These are phyloP conservation scores for Boleophthalmus pectinirostris DNA, from an alignment of 2,113 vertebrate species.

Conservation along the genomic window DNA sequence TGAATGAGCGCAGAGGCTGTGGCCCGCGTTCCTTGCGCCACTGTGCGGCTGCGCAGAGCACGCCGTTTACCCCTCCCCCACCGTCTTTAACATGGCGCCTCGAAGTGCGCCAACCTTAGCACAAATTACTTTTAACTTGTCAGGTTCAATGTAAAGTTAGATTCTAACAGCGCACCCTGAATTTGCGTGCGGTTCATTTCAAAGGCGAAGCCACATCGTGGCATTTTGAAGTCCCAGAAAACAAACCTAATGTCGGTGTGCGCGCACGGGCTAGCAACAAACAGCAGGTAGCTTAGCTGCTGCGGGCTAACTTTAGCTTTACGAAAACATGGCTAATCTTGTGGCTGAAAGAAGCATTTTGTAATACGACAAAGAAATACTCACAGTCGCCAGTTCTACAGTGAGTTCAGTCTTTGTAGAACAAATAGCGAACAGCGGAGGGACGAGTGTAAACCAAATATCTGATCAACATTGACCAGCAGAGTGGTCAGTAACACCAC, in stretches of 20 bases:
- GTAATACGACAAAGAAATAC: background rate
- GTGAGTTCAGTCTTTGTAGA: background rate
- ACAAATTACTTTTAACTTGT: slow-evolving; percentile 41
- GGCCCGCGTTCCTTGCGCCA: slow-evolving; percentile 80
- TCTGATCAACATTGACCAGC: slow-evolving; percentile 36
- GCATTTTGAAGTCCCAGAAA: slow-evolving; percentile 13
- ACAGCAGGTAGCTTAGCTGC: slow-evolving; percentile 49
- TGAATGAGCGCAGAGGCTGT: slow-evolving; percentile 74
- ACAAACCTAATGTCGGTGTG: slow-evolving; percentile 18
- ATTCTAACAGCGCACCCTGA: background rate
- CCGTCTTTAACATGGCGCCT: slow-evolving; percentile 89
- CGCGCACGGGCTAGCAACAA: slow-evolving; percentile 35
- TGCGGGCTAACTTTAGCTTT: slow-evolving; percentile 33
- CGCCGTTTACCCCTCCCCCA: slow-evolving; percentile 78
- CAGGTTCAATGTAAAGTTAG: background rate
- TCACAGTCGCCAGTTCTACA: background rate
- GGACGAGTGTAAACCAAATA: background rate
- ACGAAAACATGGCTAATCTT: slow-evolving; percentile 41
- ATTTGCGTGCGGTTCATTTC: background rate
- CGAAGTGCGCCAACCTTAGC: slow-evolving; percentile 75
- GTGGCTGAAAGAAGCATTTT: background rate
- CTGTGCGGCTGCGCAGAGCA: slow-evolving; percentile 78
- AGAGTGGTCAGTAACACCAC: slow-evolving; percentile 48
- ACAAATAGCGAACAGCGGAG: background rate
- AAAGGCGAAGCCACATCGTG: background rate